Conservation (phyloP, 2,797 vertebrate genomes). For the Enteromius anoplus region DNA sequence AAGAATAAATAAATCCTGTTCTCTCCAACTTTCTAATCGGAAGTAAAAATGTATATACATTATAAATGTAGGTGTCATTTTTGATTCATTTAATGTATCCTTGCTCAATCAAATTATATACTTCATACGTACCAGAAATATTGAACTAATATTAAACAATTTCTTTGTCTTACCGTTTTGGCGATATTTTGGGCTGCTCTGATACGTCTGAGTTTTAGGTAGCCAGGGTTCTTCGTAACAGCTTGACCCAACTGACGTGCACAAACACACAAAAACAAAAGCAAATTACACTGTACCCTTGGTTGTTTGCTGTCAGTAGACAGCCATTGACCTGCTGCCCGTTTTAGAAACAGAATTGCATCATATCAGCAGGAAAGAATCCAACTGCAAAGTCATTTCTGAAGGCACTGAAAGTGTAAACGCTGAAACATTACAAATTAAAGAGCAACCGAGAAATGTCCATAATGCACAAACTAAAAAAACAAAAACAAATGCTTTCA, state of each 20-base stretch:
- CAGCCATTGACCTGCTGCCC: conserved; percentile 30
- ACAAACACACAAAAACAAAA: conserved; percentile 33
- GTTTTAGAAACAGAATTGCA: conserved; percentile 41
- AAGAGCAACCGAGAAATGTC: conserved; percentile 1
- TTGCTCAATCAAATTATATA: neutral
- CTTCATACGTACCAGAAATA: neutral
- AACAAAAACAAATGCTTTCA: conserved; percentile 15
- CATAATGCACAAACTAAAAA: neutral
- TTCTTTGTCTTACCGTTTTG: conserved; percentile 81
- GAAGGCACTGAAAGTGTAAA: neutral
- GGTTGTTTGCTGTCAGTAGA: conserved; percentile 16
- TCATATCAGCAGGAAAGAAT: conserved; percentile 36
- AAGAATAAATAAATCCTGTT: neutral
- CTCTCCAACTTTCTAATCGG: neutral
- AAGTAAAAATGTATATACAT: neutral
- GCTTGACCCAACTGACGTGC: conserved; percentile 80
- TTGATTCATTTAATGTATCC: neutral
- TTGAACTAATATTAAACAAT: neutral
- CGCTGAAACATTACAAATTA: neutral
- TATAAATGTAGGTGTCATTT: neutral
- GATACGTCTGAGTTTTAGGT: conserved; percentile 91
- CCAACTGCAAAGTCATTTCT: conserved; percentile 22
- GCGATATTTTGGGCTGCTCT: conserved; percentile 93
- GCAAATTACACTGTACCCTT: conserved; percentile 27
- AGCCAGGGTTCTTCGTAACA: conserved; percentile 90